Conservation (phyloP, 2,888 invertebrate genomes). For the Mythimna albipuncta region DNA sequence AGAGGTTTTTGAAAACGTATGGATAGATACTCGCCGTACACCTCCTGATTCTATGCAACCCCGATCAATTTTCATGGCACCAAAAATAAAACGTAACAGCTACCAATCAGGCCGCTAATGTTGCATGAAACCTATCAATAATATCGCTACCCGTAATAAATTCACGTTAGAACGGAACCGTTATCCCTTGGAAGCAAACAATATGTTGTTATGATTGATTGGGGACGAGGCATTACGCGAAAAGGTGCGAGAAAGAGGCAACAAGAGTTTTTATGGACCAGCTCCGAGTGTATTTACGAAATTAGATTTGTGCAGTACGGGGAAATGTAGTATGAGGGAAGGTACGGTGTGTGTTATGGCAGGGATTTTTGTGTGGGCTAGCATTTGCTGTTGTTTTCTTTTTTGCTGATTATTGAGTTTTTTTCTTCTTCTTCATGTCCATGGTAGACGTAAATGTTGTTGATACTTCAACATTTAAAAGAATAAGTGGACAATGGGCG, state of each 20-base stretch:
- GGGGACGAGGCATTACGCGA: constrained; percentile 71
- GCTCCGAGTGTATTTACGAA: constrained; percentile 34
- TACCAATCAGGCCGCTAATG: constrained; percentile 79
- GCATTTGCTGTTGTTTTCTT: background rate
- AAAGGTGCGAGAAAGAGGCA: constrained; percentile 60
- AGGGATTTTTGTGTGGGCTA: background rate
- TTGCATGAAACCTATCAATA: constrained; percentile 81
- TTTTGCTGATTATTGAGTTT: background rate
- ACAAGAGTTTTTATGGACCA: constrained; percentile 52
- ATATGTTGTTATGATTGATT: constrained; percentile 81
- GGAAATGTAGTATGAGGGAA: background rate
- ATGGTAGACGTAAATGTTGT: no score
- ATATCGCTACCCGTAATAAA: constrained; percentile 77
- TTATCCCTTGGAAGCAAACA: constrained; percentile 77
- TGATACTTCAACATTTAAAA: no score
- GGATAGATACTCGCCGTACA: background rate
- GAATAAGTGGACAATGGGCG: no score
- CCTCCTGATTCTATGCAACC: constrained; percentile 33
- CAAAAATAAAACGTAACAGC: constrained; percentile 63
- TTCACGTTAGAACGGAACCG: constrained; percentile 74
- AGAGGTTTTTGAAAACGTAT: no score
- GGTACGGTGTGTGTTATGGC: background rate
- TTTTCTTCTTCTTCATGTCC: background rate
- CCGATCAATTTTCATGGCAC: constrained; percentile 50
- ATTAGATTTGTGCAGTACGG: constrained; percentile 47